Percentiles rank a stretch among this genome's conserved stretches.
phyloP scores from a whole-genome alignment of 2,888 invertebrate genomes.

The Eumerus sabulonum region DNA sequence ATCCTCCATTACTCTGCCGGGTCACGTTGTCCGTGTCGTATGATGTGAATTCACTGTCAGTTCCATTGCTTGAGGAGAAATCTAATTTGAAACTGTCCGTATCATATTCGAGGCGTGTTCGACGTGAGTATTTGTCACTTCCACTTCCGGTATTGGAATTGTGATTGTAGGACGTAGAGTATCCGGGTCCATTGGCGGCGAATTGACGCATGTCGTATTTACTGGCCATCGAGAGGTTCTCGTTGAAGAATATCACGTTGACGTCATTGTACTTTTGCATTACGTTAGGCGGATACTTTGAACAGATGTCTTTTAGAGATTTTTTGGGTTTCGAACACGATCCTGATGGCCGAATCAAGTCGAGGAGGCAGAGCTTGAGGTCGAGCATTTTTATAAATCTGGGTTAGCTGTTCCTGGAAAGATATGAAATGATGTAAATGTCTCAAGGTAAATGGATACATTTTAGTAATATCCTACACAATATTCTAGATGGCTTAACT shows the following conservation, averaged over 20 bases:
- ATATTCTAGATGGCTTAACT: no score
- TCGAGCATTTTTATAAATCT: conserved; percentile 74
- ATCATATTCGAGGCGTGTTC: conserved; percentile 68
- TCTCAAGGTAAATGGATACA: no score
- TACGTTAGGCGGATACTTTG: conserved; percentile 75
- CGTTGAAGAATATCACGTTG: conserved; percentile 78
- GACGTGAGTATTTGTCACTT: conserved; percentile 69
- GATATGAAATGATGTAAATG: no score
- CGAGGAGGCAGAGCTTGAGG: conserved; percentile 77
- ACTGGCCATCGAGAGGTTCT: conserved; percentile 78
- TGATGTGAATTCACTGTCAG: conserved; percentile 67
- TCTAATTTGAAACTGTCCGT: conserved; percentile 75
- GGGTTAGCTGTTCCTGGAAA: no score
- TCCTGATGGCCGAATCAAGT: conserved; percentile 74
- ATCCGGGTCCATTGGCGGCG: conserved; percentile 71
- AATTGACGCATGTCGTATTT: conserved; percentile 75
- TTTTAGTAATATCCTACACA: no score
- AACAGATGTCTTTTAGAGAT: conserved; percentile 76
- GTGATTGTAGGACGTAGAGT: conserved; percentile 68
- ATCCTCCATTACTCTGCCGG: conserved; percentile 47
- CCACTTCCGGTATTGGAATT: conserved; percentile 59
- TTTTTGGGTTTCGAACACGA: conserved; percentile 75
- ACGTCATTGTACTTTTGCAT: conserved; percentile 77
- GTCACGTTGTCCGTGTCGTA: conserved; percentile 39
- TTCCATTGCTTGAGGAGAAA: conserved; percentile 76